Evolutionary conservation across 1,140 invertebrate genomes (phyloP), one percentile per base, ranked within the genome.

Genomic region (Bombus sibiricus): DNA sequence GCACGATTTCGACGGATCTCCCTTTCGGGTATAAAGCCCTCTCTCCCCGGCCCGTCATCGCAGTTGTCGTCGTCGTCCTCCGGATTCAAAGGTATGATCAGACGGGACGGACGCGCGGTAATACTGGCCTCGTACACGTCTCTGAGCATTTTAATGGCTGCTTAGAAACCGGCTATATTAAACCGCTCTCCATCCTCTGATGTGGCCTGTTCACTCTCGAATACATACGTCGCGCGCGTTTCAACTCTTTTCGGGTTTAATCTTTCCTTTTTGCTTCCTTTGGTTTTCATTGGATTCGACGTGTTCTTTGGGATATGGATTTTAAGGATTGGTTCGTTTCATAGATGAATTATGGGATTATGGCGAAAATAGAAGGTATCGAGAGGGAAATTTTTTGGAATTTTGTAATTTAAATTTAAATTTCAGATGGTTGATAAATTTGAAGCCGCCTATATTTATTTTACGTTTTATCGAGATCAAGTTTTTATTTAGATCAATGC

Each of bases 1-100:
- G 68, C 73, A 57, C 76, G 73, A 89, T 87, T 87, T 81, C 81
- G 69, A 83, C 53, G 66, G 83, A 80, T 83, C 74, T 47, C 82
- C 75, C 68, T 80, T 84, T 79, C 75, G 47, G 82, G 47, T 71
- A 80, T 47, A 71, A 84, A 80, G 83, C 82, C 34, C 15, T 41
- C 22, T 34, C 28, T 41, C 22, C 47, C 47, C 8, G 13, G 32
- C 53, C 57, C 37, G 15, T 25, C 59, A 32, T 53, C 74, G 25
- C 34, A 28, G 39, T 39, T 41, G 22, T 59, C 74, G 72, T 69
- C 72, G 22, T 59, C 75, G 73, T 71, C 64, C 68, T 9, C 13
- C 8, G 66, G 53, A 72, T 59, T 84, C 83, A 84, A 84, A 84
- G 83, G 83, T 84, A 84, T 28, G 76, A 77, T 77, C 81, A 83